Percentiles rank a stretch among this genome's conserved stretches.
These are phyloP conservation scores for Omphaloscelis lunosa DNA, from an alignment of 2,888 invertebrate genomes.

Conservation along the genomic window DNA sequence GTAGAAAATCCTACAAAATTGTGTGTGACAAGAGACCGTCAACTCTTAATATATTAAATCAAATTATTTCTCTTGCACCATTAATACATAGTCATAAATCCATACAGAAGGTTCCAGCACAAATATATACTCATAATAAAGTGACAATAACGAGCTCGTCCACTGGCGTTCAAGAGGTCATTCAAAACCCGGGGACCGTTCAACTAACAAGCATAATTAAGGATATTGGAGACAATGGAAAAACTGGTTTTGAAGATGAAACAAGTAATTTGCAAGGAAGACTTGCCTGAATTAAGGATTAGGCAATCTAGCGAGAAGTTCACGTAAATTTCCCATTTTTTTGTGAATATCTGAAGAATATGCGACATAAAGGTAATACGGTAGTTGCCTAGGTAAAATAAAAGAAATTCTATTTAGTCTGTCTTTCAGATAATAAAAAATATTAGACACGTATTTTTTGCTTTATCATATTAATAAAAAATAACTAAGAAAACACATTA, in stretches of 20 bases:
- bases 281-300: not conserved
- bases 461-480: no score
- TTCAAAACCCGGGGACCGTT: constrained; percentile 21
- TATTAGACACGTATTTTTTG: no score
- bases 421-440: no score
- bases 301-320: not conserved
- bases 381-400: no score
- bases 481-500: no score
- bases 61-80: not conserved
- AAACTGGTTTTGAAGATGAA: constrained; percentile 9
- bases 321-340: not conserved
- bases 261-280: not conserved
- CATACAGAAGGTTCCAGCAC: not conserved
- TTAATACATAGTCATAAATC: not conserved
- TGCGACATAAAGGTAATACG: no score
- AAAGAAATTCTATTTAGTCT: no score
- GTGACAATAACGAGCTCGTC: constrained; percentile 18
- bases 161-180: constrained; percentile 33
- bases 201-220: constrained; percentile 45
- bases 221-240: constrained; percentile 24
- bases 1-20: not conserved
- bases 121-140: constrained; percentile 3
- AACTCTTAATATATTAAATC: not conserved
- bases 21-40: not conserved
- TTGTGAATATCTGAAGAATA: not conserved